Conservation (phyloP, 2,113 vertebrate genomes). For the Ia io region DNA sequence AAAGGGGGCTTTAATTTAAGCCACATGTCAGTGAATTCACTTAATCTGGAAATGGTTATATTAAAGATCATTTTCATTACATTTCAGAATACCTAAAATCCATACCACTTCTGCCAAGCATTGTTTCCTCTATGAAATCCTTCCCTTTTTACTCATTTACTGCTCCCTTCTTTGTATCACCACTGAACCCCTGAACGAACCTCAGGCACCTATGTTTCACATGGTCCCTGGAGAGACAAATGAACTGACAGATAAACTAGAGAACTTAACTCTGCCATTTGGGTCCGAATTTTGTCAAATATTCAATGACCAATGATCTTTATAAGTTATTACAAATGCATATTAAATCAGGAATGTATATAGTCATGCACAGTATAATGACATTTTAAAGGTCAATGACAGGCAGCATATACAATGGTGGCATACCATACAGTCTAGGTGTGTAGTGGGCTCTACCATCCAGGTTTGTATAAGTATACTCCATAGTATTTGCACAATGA, state of each 20-base stretch:
- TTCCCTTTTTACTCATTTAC: background rate
- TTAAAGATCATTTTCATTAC: conserved; percentile 28
- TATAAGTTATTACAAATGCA: background rate
- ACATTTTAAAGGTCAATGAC: background rate
- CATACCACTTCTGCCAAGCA: conserved; percentile 1
- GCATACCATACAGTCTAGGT: background rate
- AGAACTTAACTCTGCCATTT: background rate
- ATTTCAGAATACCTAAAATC: conserved; percentile 38
- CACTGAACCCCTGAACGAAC: background rate
- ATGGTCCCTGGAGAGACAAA: background rate
- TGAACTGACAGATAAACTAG: background rate
- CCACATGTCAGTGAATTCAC: background rate
- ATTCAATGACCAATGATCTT: background rate
- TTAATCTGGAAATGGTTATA: conserved; percentile 42
- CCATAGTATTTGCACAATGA: background rate
- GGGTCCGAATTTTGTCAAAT: conserved; percentile 17
- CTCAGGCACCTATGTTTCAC: background rate
- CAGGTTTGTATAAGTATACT: background rate
- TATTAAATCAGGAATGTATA: conserved; percentile 13
- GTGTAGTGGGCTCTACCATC: background rate
- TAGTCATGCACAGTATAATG: background rate
- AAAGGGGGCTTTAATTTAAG: conserved; percentile 18
- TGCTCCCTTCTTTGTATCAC: background rate
- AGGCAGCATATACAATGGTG: background rate
- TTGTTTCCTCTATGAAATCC: conserved; percentile 13